Conservation (phyloP, 64 coral and sea anemone genomes). For the Hydrozoanthus tunicans region DNA sequence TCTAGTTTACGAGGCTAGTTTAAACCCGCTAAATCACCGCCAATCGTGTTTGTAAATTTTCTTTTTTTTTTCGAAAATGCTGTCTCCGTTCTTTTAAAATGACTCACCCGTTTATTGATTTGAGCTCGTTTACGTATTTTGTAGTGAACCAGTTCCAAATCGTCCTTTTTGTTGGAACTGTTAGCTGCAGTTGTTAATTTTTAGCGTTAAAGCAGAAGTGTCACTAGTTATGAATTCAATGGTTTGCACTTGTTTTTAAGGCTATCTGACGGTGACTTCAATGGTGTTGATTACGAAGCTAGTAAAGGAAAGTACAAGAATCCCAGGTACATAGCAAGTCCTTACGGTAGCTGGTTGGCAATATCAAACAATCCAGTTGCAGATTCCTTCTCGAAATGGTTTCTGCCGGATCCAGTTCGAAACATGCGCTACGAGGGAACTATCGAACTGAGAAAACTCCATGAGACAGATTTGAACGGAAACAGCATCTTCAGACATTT, state of each 20-base stretch:
- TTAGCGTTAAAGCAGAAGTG: too few species aligned
- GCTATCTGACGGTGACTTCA: constrained; percentile 79
- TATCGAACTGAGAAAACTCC: constrained; percentile 65
- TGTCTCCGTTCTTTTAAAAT: too few species aligned
- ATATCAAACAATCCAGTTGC: constrained; percentile 51
- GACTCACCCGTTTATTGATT: too few species aligned
- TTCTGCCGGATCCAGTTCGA: constrained; percentile 56
- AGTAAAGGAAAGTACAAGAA: constrained; percentile 31
- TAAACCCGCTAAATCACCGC: too few species aligned
- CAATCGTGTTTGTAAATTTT: too few species aligned
- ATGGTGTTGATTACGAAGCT: constrained; percentile 66
- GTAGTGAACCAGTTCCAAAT: too few species aligned
- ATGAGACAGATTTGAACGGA: constrained; percentile 72
- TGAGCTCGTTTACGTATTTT: too few species aligned
- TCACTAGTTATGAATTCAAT: background rate
- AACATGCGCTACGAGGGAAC: constrained; percentile 62
- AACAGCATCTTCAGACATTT: constrained; percentile 74
- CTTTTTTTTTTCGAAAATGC: too few species aligned
- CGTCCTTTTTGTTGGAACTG: too few species aligned
- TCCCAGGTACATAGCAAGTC: constrained; percentile 86
- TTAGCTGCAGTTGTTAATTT: too few species aligned
- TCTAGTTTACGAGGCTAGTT: too few species aligned
- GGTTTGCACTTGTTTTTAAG: constrained; percentile 28
- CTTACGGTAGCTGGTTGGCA: constrained; percentile 83
- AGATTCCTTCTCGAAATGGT: constrained; percentile 83